phyloP scores from a whole-genome alignment of 1,140 invertebrate genomes.

The Neuroterus valhalla region DNA sequence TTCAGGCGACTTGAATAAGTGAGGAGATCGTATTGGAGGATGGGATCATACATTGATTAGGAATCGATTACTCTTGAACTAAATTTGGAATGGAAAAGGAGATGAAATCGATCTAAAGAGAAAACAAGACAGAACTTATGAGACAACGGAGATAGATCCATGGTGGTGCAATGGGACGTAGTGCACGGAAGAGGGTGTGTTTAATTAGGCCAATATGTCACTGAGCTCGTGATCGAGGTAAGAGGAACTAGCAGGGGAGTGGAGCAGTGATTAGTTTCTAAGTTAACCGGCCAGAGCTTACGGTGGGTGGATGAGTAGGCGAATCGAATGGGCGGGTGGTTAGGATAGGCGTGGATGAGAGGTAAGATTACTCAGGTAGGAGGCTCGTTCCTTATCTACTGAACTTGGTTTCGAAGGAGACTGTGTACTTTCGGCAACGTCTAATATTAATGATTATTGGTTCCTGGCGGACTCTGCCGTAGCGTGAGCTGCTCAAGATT shows the following conservation, averaged over 20 bases:
- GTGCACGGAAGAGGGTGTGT: constrained; percentile 27
- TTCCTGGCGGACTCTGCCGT: constrained; percentile 33
- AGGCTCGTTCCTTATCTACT: constrained; percentile 10
- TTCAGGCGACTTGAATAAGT: no score
- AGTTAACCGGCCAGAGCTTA: background rate
- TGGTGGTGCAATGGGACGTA: background rate
- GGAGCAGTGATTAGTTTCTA: constrained; percentile 42
- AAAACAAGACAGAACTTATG: background rate
- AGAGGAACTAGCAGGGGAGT: background rate
- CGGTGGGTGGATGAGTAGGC: background rate
- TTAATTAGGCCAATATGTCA: constrained; percentile 43
- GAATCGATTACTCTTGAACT: no score
- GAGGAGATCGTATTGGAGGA: no score
- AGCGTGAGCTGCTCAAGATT: constrained; percentile 57
- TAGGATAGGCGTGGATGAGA: background rate
- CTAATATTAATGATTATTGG: constrained; percentile 52
- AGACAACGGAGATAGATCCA: background rate
- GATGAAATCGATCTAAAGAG: background rate
- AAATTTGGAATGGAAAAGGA: no score
- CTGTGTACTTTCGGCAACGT: constrained; percentile 43
- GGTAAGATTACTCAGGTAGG: constrained; percentile 19
- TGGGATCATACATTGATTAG: no score
- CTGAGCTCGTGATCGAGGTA: constrained; percentile 13
- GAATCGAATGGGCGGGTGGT: no score
- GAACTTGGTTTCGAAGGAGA: constrained; percentile 21